Evolutionary conservation across 92 coral and sea anemone species (phyloP).

Genomic region (Micromussa lordhowensis): DNA sequence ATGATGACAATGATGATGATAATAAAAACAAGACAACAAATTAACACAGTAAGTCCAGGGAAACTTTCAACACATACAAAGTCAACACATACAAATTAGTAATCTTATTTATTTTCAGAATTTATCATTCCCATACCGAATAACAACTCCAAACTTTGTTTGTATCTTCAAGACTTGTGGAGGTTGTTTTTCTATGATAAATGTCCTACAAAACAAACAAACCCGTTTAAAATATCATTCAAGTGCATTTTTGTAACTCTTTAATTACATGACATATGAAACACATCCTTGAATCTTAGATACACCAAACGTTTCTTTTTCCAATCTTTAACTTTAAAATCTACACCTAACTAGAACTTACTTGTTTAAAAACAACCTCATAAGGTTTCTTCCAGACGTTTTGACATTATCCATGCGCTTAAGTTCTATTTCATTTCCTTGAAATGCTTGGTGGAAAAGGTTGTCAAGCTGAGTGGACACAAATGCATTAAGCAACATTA

Average conservation of each 20-base stretch:
- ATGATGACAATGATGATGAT: too few species aligned
- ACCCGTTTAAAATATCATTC: background rate
- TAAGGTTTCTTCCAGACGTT: conserved; percentile 61
- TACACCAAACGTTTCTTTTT: background rate
- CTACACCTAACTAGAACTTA: conserved; percentile 24
- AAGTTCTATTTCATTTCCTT: conserved; percentile 81
- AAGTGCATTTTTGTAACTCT: background rate
- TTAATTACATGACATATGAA: background rate
- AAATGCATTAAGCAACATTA: background rate
- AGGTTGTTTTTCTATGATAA: conserved; percentile 91
- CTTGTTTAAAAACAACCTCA: conserved; percentile 85
- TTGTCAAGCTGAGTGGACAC: conserved; percentile 77
- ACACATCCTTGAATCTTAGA: background rate
- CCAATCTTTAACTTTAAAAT: background rate
- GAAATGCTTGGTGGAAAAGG: conserved; percentile 90
- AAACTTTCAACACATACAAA: background rate
- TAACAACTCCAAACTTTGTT: conserved; percentile 86
- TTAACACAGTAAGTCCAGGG: background rate
- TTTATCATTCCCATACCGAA: conserved; percentile 66
- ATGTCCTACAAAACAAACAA: conserved; percentile 65
- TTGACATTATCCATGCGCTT: conserved; percentile 82
- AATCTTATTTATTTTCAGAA: background rate
- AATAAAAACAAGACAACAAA: background rate
- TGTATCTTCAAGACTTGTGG: conserved; percentile 93
- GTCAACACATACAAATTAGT: background rate